Conservation (phyloP, 2,888 invertebrate species). For the Leptothorax acervorum region DNA sequence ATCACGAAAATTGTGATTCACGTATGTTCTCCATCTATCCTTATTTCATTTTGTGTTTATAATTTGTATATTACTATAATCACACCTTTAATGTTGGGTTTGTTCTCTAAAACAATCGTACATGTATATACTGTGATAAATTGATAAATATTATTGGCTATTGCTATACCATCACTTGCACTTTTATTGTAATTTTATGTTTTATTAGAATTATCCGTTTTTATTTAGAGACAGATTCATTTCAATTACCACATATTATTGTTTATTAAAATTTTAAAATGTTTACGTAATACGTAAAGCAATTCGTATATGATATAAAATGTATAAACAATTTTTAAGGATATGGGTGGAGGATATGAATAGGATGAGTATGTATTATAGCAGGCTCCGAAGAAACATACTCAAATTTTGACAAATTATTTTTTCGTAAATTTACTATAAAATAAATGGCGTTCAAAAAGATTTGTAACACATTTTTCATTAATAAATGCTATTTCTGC, state of each 20-base stretch:
- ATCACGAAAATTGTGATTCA: conserved; percentile 27
- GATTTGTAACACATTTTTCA: conserved; percentile 73
- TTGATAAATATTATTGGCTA: background rate
- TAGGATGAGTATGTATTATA: background rate
- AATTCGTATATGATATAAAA: background rate
- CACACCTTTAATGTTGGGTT: background rate
- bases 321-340: background rate
- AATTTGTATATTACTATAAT: background rate
- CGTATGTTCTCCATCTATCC: conserved; percentile 21
- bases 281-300: background rate
- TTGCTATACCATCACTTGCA: background rate
- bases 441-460: conserved; percentile 12
- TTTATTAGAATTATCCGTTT: background rate
- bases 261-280: background rate
- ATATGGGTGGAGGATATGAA: conserved; percentile 36
- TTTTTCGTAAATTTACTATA: conserved; percentile 31
- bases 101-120: background rate
- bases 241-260: background rate
- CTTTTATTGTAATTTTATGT: background rate
- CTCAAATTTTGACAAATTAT: conserved; percentile 26
- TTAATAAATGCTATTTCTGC: conserved; percentile 77
- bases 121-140: background rate
- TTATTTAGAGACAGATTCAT: background rate
- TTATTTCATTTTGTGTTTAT: conserved; percentile 12
- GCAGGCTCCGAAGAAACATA: background rate